A percentile compares a stretch with the other conserved stretches of the same genome.
Evolutionary conservation across 2,113 vertebrate genomes (phyloP).

Genomic region (Paedocypris sp.): DNA sequence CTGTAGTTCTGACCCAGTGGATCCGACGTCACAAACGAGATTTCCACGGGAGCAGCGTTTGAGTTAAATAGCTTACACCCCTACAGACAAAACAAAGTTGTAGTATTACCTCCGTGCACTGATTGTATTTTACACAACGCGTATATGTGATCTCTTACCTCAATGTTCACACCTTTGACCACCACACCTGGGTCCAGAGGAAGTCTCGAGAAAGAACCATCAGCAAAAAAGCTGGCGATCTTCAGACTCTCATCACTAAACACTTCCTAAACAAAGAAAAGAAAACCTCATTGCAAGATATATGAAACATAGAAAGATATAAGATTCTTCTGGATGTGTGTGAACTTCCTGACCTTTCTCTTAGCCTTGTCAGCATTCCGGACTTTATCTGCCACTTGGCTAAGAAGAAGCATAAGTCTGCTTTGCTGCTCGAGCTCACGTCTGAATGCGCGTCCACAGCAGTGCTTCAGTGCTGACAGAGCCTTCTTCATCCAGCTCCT

Average conservation of each 20-base stretch:
- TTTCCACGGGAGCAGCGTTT: constrained; percentile 78
- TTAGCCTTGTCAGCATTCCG: constrained; percentile 59
- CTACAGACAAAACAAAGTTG: not conserved
- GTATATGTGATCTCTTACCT: constrained; percentile 54
- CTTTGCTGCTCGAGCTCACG: constrained; percentile 77
- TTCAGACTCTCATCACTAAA: constrained; percentile 61
- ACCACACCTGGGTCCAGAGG: constrained; percentile 76
- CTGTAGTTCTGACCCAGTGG: constrained; percentile 72
- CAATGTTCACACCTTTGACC: constrained; percentile 71
- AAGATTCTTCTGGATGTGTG: not conserved
- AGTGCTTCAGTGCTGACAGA: constrained; percentile 72
- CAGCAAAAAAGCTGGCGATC: constrained; percentile 69
- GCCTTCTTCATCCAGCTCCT: constrained; percentile 80
- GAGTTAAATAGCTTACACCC: constrained; percentile 76
- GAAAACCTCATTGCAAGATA: not conserved
- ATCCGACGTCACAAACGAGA: constrained; percentile 80
- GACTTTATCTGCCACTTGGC: constrained; percentile 70
- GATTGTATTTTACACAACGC: too few species aligned
- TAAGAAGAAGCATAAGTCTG: constrained; percentile 65
- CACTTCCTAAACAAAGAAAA: constrained; percentile 51
- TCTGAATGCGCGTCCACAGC: constrained; percentile 72
- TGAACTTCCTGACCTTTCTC: constrained; percentile 62
- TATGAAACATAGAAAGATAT: too few species aligned
- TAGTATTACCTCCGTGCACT: too few species aligned
- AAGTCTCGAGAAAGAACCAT: constrained; percentile 67